phyloP scores from a whole-genome alignment of 2,113 vertebrate genomes.

The Romanogobio albipinnatus region DNA sequence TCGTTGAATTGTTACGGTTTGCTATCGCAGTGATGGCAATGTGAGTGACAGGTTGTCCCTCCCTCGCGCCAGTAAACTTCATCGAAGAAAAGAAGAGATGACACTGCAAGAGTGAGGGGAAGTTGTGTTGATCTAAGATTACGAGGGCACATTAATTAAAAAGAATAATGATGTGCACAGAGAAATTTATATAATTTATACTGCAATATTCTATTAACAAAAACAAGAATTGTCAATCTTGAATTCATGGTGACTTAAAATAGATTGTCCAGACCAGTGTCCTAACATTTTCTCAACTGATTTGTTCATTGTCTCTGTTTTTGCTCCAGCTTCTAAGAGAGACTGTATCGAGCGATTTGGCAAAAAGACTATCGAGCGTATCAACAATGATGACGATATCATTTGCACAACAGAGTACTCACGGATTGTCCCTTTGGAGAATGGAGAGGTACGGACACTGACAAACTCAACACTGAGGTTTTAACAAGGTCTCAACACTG shows the following conservation, averaged over 20 bases:
- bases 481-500: neutral
- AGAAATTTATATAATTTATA: too few species aligned
- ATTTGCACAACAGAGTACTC: slow-evolving; percentile 94
- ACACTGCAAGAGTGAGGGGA: neutral
- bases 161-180: too few species aligned
- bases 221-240: too few species aligned
- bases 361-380: slow-evolving; percentile 83
- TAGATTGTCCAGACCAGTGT: too few species aligned
- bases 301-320: slow-evolving; percentile 39
- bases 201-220: too few species aligned
- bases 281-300: neutral
- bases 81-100: too few species aligned
- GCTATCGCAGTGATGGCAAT: neutral
- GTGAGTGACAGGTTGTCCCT: neutral
- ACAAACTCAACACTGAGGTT: neutral
- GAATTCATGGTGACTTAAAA: too few species aligned
- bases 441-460: slow-evolving; percentile 85
- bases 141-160: too few species aligned
- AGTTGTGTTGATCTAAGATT: neutral
- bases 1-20: neutral
- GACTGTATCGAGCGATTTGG: slow-evolving; percentile 95
- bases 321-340: slow-evolving; percentile 85
- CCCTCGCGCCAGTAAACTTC: too few species aligned
- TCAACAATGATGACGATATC: slow-evolving; percentile 80
- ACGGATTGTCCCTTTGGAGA: slow-evolving; percentile 92